phyloP scores from a whole-genome alignment of 2,113 vertebrate species.

The Pygoscelis adeliae region DNA sequence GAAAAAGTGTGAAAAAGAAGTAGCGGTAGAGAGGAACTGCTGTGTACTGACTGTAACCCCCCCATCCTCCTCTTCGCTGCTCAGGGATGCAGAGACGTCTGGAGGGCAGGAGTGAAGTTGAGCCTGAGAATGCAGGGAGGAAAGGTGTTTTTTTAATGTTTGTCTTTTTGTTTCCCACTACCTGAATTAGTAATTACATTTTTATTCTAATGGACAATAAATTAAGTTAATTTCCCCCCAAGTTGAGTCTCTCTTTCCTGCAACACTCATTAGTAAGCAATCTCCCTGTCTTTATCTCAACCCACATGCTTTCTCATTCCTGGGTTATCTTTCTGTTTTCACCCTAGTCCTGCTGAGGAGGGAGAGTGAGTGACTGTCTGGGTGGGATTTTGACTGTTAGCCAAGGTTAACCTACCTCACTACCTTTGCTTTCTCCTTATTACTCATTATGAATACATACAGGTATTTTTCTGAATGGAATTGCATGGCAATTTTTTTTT shows the following conservation, averaged over 20 bases:
- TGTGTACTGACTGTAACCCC: background rate
- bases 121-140: background rate
- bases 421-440: background rate
- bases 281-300: background rate
- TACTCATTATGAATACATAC: background rate
- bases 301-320: background rate
- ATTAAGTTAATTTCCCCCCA: background rate
- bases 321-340: background rate
- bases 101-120: background rate
- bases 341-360: background rate
- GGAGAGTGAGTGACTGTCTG: background rate
- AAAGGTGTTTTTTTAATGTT: background rate
- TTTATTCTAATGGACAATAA: background rate
- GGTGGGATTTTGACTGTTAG: background rate
- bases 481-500: background rate
- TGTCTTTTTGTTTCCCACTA: background rate
- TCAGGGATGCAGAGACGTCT: background rate
- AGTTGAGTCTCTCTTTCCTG: background rate
- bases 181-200: background rate
- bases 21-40: background rate
- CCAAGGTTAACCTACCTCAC: background rate
- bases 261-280: background rate
- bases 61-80: background rate
- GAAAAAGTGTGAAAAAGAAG: background rate
- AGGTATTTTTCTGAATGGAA: background rate